These are phyloP conservation scores for Troglohyphantes excavatus DNA, from an alignment of 2,888 invertebrate species.

Conservation along the genomic window DNA sequence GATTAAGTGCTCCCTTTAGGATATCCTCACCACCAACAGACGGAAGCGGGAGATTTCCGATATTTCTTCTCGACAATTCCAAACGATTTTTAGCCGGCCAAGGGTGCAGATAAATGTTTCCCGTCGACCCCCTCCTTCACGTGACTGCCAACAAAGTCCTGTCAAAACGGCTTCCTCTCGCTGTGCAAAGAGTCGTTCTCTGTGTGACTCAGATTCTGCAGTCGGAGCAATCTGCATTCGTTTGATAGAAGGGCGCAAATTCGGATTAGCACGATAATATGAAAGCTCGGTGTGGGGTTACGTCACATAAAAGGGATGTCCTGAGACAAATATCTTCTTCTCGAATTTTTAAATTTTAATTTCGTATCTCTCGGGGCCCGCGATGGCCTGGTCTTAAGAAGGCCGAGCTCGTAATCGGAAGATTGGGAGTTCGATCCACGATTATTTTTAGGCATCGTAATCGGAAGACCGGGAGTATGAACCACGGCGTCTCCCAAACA, in stretches of 20 bases:
- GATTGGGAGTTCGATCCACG: too few species aligned
- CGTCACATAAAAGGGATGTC: background rate
- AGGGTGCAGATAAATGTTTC: background rate
- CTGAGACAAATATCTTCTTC: background rate
- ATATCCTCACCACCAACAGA: background rate
- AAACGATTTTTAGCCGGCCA: background rate
- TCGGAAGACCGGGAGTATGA: too few species aligned
- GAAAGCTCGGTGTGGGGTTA: background rate
- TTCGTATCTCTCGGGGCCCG: too few species aligned
- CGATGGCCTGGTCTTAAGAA: too few species aligned
- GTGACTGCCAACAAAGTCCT: conserved; percentile 4
- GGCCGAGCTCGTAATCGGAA: too few species aligned
- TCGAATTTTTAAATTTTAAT: too few species aligned
- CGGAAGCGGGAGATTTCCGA: background rate
- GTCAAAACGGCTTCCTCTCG: conserved; percentile 6
- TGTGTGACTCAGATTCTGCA: background rate
- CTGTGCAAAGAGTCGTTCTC: background rate
- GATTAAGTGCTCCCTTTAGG: background rate
- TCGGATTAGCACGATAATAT: background rate
- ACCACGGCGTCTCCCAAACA: too few species aligned
- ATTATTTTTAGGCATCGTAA: too few species aligned
- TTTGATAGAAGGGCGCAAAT: background rate
- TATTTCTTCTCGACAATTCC: background rate
- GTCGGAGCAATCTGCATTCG: background rate
- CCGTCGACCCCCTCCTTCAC: background rate